Evolutionary conservation across 2,113 vertebrate genomes (phyloP).

Genomic region (Enhydra lutris): DNA sequence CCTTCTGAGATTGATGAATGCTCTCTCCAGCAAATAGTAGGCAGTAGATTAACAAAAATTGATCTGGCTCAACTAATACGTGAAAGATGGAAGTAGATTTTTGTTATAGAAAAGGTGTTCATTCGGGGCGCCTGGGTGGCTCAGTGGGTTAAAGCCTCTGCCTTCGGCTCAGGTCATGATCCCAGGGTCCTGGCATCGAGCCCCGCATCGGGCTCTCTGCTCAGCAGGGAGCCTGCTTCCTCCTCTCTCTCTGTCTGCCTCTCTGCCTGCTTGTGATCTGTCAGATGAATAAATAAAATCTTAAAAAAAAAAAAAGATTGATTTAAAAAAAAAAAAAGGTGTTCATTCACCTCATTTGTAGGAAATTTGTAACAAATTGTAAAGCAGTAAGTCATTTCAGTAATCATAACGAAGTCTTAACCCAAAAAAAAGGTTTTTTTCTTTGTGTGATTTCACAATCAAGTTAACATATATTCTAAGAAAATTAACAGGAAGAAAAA

Average conservation of each 20-base stretch:
- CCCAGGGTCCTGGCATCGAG: no score
- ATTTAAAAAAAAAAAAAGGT: background rate
- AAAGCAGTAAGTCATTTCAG: background rate
- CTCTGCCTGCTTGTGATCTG: no score
- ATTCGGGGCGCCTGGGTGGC: background rate
- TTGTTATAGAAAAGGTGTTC: background rate
- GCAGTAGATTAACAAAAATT: background rate
- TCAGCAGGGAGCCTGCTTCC: no score
- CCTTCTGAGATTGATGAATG: background rate
- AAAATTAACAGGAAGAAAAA: slow-evolving; percentile 34
- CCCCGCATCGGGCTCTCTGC: no score
- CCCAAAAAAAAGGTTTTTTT: background rate
- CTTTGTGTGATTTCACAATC: background rate
- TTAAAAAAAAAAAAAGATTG: no score
- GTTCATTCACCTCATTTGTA: background rate
- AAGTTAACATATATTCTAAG: background rate
- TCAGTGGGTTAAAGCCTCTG: no score
- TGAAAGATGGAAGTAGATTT: background rate
- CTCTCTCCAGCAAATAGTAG: background rate
- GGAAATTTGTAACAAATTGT: background rate
- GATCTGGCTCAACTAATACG: background rate
- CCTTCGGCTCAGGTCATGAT: no score
- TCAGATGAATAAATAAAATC: no score
- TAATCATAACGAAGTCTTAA: background rate
- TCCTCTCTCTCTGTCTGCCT: no score